Evolutionary conservation across 1,140 invertebrate genomes (phyloP).

Genomic region (Apis laboriosa): DNA sequence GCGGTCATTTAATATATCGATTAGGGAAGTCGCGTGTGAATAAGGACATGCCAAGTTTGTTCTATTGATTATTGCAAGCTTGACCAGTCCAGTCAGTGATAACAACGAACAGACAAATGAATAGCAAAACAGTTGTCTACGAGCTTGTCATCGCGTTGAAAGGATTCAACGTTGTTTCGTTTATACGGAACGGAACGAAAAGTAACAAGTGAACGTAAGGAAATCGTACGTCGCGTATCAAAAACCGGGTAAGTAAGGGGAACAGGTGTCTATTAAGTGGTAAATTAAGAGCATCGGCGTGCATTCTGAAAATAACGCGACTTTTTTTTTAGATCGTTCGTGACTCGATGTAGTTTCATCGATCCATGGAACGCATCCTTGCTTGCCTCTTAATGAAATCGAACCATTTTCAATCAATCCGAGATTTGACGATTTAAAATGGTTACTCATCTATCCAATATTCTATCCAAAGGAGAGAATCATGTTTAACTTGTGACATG

Average conservation of each 20-base stretch:
- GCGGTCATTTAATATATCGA: slow-evolving; percentile 52
- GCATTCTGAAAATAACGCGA: slow-evolving; percentile 42
- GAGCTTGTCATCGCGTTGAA: slow-evolving; percentile 16
- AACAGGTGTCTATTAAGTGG: slow-evolving; percentile 14
- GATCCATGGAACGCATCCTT: slow-evolving; percentile 20
- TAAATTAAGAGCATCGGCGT: slow-evolving; percentile 38
- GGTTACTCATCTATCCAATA: neutral
- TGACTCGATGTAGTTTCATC: slow-evolving; percentile 31
- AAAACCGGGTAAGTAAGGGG: slow-evolving; percentile 36
- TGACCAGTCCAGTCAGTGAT: slow-evolving; percentile 48
- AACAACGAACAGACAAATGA: slow-evolving; percentile 48
- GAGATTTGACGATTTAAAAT: neutral
- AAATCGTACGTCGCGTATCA: slow-evolving; percentile 19
- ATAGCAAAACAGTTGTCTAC: slow-evolving; percentile 18
- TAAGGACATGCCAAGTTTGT: slow-evolving; percentile 56
- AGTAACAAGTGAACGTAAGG: neutral
- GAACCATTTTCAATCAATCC: neutral
- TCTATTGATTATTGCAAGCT: slow-evolving; percentile 67
- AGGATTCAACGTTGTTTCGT: neutral
- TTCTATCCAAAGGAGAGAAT: neutral
- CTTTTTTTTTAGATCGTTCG: slow-evolving; percentile 50
- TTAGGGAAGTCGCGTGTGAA: slow-evolving; percentile 51
- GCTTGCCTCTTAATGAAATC: neutral
- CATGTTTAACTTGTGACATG: slow-evolving; percentile 50
- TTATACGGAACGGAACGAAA: neutral